Base-by-base conservation (phyloP, 2,113 vertebrate species). In the Panthera leo region DNA sequence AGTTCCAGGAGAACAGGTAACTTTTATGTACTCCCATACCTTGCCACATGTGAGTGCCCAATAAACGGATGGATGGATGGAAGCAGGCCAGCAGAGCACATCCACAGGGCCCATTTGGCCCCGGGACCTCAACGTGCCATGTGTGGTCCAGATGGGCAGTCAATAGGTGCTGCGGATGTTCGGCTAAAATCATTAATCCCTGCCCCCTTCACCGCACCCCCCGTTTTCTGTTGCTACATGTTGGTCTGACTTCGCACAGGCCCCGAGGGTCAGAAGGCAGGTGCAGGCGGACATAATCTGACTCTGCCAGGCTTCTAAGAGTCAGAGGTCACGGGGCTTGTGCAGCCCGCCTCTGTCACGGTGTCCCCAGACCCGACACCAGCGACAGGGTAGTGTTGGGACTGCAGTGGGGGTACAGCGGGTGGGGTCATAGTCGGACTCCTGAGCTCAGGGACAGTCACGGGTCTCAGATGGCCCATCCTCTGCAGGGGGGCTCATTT, bases 401-500 rank as follows among this genome's bases (percentile, higher is more conserved):
- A 73, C 31, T 34, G 34, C 45, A 48, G 70, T 5, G 25, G 14
- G 51, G 42, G 53, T 29, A 13, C 29, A 45, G 14, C 36, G 19
- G 45, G 23, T 9, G 31, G 65, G 68, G n/a, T 73, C 15, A 2
- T 7, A 39, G 79, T 36, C 31, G 5, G 27, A 68, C 27, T 48
- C 51, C 9, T 19, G 58, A 39, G 21, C 14, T 71, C 48, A 11
- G 7, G 9, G 13, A 31, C 21, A 75, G n/a, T 36, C 31, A 1
- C 0, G 1, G 8, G 45, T 75, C 78, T 82, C 71, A 84, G 14
- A 42, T 29, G 5, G 3, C 14, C 55, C 88, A 53, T 84, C 4
- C 25, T 80, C 92, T 67, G 3, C 96, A 97, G 97, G 98, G 96
- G 0, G 98, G 97, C 67, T 97, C 98, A 1, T 88, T 96, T 0